A percentile compares a stretch with the other conserved stretches of the same genome.
phyloP scores from a whole-genome alignment of 2,797 vertebrate genomes.

The Dryobates pubescens region DNA sequence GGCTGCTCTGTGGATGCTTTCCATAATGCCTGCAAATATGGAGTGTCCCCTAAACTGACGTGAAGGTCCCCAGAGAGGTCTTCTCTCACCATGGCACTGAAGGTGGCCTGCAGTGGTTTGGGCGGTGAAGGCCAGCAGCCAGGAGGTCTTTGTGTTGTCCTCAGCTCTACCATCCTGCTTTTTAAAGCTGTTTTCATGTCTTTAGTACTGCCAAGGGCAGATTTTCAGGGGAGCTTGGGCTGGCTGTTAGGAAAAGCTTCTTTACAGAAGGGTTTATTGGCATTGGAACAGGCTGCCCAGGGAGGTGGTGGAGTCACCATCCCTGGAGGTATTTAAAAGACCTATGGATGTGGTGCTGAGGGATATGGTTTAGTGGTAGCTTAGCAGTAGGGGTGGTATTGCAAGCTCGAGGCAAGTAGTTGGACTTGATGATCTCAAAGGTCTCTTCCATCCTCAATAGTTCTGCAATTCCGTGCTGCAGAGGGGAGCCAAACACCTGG shows the following conservation, averaged over 20 bases:
- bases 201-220: background rate
- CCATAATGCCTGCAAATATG: background rate
- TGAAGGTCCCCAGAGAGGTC: background rate
- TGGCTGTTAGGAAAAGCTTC: no score
- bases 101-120: rapidly evolving
- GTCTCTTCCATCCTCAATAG: no score
- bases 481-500: background rate
- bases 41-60: background rate
- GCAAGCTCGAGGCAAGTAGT: no score
- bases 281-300: no score
- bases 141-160: background rate
- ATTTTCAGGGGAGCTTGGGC: background rate
- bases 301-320: no score
- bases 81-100: rapidly evolving
- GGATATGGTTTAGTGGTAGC: no score
- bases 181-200: background rate
- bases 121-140: background rate
- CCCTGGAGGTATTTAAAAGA: no score
- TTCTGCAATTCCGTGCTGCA: background rate
- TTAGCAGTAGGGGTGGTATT: no score
- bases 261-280: no score
- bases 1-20: background rate
- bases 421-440: no score
- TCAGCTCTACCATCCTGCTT: background rate
- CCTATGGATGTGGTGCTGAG: no score